These are phyloP conservation scores for Esperia sulphurella DNA, from an alignment of 2,888 invertebrate species.

Conservation along the genomic window DNA sequence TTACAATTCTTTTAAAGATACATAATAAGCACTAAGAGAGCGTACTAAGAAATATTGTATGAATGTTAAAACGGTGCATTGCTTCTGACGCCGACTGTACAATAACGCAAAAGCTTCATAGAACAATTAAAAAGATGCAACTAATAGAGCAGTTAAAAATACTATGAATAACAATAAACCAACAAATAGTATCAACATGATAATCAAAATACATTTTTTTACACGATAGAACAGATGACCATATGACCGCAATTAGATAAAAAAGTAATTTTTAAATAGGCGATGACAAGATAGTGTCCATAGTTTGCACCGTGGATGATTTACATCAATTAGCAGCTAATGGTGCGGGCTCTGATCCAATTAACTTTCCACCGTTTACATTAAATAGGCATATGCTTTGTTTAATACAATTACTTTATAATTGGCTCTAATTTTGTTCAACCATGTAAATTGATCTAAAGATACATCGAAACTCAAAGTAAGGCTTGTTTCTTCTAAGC, in stretches of 20 bases:
- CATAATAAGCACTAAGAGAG: too few species aligned
- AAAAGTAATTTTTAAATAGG: conserved; percentile 16
- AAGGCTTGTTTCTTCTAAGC: conserved; percentile 1
- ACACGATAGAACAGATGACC: conserved; percentile 3
- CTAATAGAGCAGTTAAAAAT: neutral
- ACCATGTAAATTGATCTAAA: conserved; percentile 1
- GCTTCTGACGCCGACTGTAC: too few species aligned
- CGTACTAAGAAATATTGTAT: too few species aligned
- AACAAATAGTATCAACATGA: neutral
- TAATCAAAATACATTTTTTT: neutral
- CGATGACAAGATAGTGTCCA: conserved; percentile 21
- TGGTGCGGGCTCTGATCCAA: conserved; percentile 64
- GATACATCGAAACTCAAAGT: conserved; percentile 2
- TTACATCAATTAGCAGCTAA: conserved; percentile 47
- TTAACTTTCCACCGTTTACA: conserved; percentile 32
- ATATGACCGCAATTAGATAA: conserved; percentile 8
- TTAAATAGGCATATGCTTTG: conserved; percentile 22
- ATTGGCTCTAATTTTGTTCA: conserved; percentile 22
- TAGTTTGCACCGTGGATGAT: conserved; percentile 18
- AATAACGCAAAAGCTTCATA: neutral
- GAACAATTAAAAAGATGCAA: neutral
- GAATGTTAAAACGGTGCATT: too few species aligned
- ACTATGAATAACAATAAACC: too few species aligned
- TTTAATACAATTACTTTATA: conserved; percentile 28
- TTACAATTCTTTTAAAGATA: too few species aligned